Evolutionary conservation across 2,888 invertebrate genomes (phyloP), one percentile per base, ranked within the genome.

Genomic region (Chrysomela aeneicollis): DNA sequence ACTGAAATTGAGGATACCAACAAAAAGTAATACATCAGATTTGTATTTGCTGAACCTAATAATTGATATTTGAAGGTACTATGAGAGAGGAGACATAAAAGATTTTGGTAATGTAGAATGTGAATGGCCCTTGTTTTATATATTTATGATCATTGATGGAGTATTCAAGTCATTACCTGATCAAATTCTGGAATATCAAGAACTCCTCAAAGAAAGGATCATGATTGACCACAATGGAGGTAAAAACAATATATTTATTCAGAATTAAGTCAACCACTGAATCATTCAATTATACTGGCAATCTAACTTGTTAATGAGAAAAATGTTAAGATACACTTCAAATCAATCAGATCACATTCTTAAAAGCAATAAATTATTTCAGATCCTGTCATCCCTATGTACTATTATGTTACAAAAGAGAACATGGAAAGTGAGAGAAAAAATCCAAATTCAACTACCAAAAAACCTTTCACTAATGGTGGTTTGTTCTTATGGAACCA

Each of bases 91-190:
- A 15, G 97, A 98, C 84, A 89, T 97, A 1, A 97, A 95, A 82
- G 92, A 95, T 78, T 99, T 97, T 84, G 97, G 98, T 78, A 93
- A 93, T 49, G 88, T 98, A 12, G 99, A 99, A 84, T 95, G 95
- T 71, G 98, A 99, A 82, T 99, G 98, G 97, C 99, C 99, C 0
- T 82, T 99, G 55, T 98, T 99, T 83, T 96, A 93, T 78, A 92
- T 97, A 49, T 93, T 92, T 81, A 93, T 99, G 91, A 93, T 98
- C 53, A 95, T 99, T 73, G 98, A 99, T 81, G 97, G 98, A 9
- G 93, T 94, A 54, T 95, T 94, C 79, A 92, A 92, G 76, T 90
- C 92, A 17, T 84, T 94, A 69, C 91, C 93, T 2, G 93, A 94
- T 59, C 95, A 97, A 85, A 92, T 95, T n/a, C 91, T 94, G 68